Conservation (phyloP, 2,888 invertebrate species). For the Drosophila yooni region DNA sequence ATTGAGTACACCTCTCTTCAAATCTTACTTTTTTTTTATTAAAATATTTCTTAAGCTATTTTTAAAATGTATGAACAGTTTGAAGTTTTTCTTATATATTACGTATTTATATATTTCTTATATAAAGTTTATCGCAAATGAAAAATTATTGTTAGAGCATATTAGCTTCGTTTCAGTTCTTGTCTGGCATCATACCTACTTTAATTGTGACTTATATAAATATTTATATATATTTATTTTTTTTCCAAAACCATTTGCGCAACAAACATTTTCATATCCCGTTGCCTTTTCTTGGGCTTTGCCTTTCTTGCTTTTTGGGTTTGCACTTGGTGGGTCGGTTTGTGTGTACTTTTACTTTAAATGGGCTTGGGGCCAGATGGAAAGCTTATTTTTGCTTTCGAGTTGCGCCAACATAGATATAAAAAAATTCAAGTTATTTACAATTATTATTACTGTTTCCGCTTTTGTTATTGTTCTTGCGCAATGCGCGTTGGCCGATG, state of each 20-base stretch:
- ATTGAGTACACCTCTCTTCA: neutral
- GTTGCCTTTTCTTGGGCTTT: slow-evolving; percentile 43
- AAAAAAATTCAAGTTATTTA: slow-evolving; percentile 66
- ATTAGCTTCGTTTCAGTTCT: slow-evolving; percentile 18
- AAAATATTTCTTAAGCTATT: neutral
- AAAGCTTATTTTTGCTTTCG: slow-evolving; percentile 42
- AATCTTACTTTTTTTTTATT: neutral
- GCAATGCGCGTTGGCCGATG: slow-evolving; percentile 61
- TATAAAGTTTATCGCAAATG: neutral
- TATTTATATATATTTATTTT: neutral
- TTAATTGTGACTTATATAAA: slow-evolving; percentile 26
- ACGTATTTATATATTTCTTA: too few relatives aligned
- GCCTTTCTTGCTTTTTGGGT: slow-evolving; percentile 37
- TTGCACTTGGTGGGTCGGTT: slow-evolving; percentile 8
- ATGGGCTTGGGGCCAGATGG: slow-evolving; percentile 55
- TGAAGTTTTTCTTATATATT: neutral
- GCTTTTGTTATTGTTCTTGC: slow-evolving; percentile 32
- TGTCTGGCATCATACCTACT: slow-evolving; percentile 13
- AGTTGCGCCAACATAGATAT: slow-evolving; percentile 22
- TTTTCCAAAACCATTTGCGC: slow-evolving; percentile 54
- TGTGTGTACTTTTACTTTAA: slow-evolving; percentile 51
- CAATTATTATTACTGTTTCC: slow-evolving; percentile 69
- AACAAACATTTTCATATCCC: slow-evolving; percentile 53
- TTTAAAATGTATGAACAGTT: neutral
- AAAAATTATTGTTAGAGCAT: slow-evolving; percentile 1